A percentile compares a stretch with the other conserved stretches of the same genome.
Evolutionary conservation across 2,797 vertebrate genomes (phyloP).

Genomic region (Artibeus lituratus): DNA sequence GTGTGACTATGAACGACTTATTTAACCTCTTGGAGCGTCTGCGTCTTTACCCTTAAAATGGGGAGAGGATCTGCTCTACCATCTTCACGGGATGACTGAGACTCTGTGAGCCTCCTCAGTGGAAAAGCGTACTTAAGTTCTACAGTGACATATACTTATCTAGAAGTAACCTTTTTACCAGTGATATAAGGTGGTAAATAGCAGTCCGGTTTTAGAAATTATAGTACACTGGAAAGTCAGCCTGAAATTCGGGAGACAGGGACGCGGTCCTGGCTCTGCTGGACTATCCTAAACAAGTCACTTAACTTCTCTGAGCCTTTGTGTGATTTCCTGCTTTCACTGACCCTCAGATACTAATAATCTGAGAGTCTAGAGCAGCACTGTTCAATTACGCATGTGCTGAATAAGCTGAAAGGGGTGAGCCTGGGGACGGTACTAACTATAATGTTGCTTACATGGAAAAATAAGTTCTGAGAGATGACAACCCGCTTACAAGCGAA

Average conservation of each 20-base stretch:
- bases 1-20: not conserved
- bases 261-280: not conserved
- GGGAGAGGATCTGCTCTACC: not conserved
- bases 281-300: not conserved
- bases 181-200: not conserved
- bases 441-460: not conserved
- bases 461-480: conserved; percentile 2
- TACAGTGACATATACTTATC: not conserved
- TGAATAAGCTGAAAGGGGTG: not conserved
- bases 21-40: not conserved
- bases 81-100: not conserved
- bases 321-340: not conserved
- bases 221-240: not conserved
- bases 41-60: not conserved
- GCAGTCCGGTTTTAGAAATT: not conserved
- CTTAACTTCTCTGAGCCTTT: not conserved
- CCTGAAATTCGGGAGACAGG: not conserved
- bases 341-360: not conserved
- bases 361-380: not conserved
- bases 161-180: not conserved
- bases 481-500: conserved; percentile 21
- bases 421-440: not conserved
- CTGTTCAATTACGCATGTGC: not conserved
- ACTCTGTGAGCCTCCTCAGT: not conserved
- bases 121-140: not conserved